Base-by-base conservation (phyloP, 1,140 invertebrate genomes). In the Littorina saxatilis region DNA sequence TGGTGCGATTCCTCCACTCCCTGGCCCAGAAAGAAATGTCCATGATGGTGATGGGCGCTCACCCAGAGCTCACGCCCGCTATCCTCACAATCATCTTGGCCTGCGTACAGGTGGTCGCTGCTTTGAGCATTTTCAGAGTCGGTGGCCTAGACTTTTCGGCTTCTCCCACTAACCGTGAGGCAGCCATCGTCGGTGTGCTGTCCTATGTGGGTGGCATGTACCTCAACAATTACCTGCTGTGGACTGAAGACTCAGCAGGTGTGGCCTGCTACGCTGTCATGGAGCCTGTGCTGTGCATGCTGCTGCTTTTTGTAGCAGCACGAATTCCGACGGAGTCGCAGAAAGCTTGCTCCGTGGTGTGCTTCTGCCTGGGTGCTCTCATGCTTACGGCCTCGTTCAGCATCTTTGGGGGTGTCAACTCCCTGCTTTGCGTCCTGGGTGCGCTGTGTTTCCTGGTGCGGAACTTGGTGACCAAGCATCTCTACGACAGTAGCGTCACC, bases 381-480 rank as follows among this genome's bases (percentile, higher is more conserved):
- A 20, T 78, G 35, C 55, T 78, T 35, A 66, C 76, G 17, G 76
- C 55, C 0, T 13, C 40, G 1, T 63, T 78, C 58, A 27, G 17
- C 0, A 32, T 78, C n/a, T 37, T 78, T 4, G 39, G 29, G 3
- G 58, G 39, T 47, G 55, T 43, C 20, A 7, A 27, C 17, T 55
- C 76, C 3, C 4, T 78, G 17, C 35, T 78, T 11, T 20, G 58
- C 1, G n/a, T 78, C 23, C 35, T 78, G 23, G 55, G 55, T 15
- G 37, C 76, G 2, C 13, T 78, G 15, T 78, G 63, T 47, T 35
- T 37, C 20, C 39, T 78, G 35, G 55, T 63, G 39, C 76, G 76
- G 76, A 78, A 78, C 76, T 39, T 78, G 76, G n/a, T 63, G 27
- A 58, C 52, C n/a, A 78, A 78, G 55, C 76, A 78, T 17, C 76